Evolutionary conservation across 92 coral and sea anemone genomes (phyloP), one percentile per base, ranked within the genome.

Genomic region (Epizoanthus ramosus): DNA sequence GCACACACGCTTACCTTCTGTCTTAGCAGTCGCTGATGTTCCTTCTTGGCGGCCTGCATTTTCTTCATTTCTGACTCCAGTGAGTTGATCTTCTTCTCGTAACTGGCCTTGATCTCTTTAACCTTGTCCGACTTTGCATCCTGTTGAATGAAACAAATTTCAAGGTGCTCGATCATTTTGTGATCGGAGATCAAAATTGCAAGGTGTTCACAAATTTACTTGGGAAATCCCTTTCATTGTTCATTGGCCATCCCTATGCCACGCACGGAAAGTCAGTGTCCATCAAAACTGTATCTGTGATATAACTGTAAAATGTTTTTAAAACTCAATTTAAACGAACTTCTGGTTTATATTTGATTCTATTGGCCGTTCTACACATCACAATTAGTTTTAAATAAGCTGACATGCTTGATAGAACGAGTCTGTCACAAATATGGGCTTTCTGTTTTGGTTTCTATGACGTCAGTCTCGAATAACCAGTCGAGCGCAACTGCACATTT

Each of bases 31-130:
- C 91, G 84, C 19, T 94, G 94, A 80, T 96, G 99, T 65, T 96
- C 95, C 73, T 92, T 96, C 86, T 96, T 93, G 9, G 98, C 98
- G 18, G 89, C 88, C 71, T 96, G 98, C 86, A 96, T 83, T 75
- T 92, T 92, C 84, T 96, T 96, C 58, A 96, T 91, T 73, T 96
- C 99, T 3, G 95, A 88, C 66, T 92, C 91, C 79, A 96, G 81
- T 0, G 88, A 87, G 77, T 73, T 80, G 31, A 96, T 86, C 86
- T 96, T 96, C 84, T 93, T 96, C 92, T 96, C 98, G 75, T 92
- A 96, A 18, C 94, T 89, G 9, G 79, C 81, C 54, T 92, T 92
- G 57, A 96, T 74, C 43, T 96, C 88, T 23, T 90, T 87, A 28
- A 89, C 86, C 77, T 91, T 86, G 72, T 93, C 92, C 7, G 98